Conservation (phyloP, 2,113 vertebrate species). For the Sardina pilchardus region DNA sequence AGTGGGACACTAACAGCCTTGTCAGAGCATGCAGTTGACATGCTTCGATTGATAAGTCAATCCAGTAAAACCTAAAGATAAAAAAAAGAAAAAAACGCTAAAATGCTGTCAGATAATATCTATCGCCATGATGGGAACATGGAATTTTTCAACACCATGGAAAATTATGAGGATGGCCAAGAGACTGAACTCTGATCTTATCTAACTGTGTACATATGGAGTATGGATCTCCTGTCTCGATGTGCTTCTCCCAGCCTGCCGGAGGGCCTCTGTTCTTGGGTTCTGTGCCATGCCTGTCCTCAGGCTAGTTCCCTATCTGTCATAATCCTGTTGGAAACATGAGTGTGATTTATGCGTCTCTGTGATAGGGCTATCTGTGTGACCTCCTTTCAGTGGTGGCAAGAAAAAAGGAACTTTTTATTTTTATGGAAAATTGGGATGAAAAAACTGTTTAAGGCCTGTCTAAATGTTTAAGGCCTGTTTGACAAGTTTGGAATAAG, state of each 20-base stretch:
- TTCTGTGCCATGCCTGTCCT: constrained; percentile 47
- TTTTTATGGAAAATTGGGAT: neutral
- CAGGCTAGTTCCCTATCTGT: constrained; percentile 60
- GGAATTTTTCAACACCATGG: neutral
- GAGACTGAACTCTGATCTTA: neutral
- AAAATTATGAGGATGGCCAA: neutral
- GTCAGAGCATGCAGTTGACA: neutral
- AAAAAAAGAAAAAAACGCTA: neutral
- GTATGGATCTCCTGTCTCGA: neutral
- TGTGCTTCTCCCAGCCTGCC: neutral
- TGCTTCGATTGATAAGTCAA: neutral
- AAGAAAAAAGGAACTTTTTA: neutral
- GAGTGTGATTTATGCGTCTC: constrained; percentile 60
- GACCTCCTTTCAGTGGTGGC: neutral
- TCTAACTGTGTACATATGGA: neutral
- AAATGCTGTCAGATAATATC: neutral
- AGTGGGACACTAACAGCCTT: neutral
- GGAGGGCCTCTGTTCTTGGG: constrained; percentile 29
- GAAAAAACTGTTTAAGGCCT: neutral
- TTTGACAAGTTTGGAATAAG: neutral
- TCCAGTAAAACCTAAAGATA: neutral
- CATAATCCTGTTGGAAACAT: constrained; percentile 54
- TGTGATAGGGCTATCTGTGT: constrained; percentile 44
- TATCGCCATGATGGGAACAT: neutral
- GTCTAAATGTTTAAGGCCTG: no score